Conservation (phyloP, 2,888 invertebrate species). For the Acrobasis repandana region DNA sequence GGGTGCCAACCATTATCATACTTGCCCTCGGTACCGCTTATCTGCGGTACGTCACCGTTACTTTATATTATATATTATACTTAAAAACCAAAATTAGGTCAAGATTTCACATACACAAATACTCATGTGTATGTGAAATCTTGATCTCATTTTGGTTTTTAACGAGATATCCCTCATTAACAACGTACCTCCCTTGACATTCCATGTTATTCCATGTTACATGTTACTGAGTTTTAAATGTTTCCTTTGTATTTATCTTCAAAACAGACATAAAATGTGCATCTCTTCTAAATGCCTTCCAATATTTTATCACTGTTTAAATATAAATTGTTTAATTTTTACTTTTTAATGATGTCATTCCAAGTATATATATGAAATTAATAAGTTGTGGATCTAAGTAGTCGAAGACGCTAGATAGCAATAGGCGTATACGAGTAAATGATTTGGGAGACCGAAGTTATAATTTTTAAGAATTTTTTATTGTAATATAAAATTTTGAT, state of each 20-base stretch:
- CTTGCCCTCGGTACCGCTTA: too few species aligned
- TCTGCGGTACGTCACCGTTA: too few species aligned
- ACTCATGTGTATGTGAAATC: background rate
- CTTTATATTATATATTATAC: too few species aligned
- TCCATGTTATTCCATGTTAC: too few species aligned
- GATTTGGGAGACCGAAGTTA: background rate
- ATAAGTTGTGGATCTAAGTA: slow-evolving; percentile 33
- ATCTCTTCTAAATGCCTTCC: background rate
- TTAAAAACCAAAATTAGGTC: too few species aligned
- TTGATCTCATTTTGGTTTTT: slow-evolving; percentile 16
- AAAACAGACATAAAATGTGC: background rate
- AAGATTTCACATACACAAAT: too few species aligned
- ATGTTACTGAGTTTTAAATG: slow-evolving; percentile 19
- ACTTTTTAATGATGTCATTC: slow-evolving; percentile 41
- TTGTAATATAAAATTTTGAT: background rate
- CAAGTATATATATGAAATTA: slow-evolving; percentile 34
- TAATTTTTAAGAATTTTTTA: background rate
- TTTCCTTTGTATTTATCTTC: slow-evolving; percentile 10
- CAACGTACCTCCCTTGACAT: slow-evolving; percentile 32
- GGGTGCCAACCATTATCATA: too few species aligned
- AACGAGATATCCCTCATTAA: slow-evolving; percentile 25
- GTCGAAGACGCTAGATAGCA: slow-evolving; percentile 43
- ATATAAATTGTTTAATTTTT: background rate
- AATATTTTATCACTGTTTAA: background rate
- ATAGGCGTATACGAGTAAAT: background rate